Base-by-base conservation (phyloP, 2,888 invertebrate species). In the Volucella inflata region DNA sequence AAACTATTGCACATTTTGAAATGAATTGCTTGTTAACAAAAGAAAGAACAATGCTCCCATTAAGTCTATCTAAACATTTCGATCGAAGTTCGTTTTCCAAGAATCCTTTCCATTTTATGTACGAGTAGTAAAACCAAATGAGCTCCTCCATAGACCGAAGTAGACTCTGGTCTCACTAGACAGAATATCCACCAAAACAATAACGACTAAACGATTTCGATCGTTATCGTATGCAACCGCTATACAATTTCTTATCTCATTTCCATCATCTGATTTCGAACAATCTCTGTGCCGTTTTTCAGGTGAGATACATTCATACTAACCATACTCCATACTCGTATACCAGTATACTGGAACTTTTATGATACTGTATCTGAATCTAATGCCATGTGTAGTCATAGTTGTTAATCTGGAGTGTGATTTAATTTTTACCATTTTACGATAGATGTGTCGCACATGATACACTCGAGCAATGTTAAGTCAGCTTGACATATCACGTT, bases 21-120 rank as follows among this genome's bases (percentile, higher is more conserved):
- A 72, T 67, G 53, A 44, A 65, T 44, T 59, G 17, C 44, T 21
- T 36, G 21, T 44, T 8, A 38, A 46, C 36, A 8, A 21, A 59
- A 30, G 21, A 16, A 48, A 79, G 79, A 84, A 84, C 83, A 84
- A 84, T 84, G 59, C 68, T 44, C 44, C 79, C 68, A 79, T 84
- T 84, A 84, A 65, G 12, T 21, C 38, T 70, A 75, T 70, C 74
- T 79, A 3, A 57, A 65, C 59, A 71, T 70, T 75, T 59, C 17
- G 50, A 74, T 74, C 68, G 21, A 70, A 57, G 30, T 64, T 6
- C 17, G 30, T 79, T 6, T 30, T 36, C 48, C 74, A 84, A 71
- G 80, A 84, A 84, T 80, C 75, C 84, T 84, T 84, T 84, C 84
- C 60, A 79, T 74, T 84, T 75, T 64, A 79, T 75, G 79, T 44